Conservation (phyloP, 2,113 vertebrate genomes). For the Tragelaphus strepsiceros region DNA sequence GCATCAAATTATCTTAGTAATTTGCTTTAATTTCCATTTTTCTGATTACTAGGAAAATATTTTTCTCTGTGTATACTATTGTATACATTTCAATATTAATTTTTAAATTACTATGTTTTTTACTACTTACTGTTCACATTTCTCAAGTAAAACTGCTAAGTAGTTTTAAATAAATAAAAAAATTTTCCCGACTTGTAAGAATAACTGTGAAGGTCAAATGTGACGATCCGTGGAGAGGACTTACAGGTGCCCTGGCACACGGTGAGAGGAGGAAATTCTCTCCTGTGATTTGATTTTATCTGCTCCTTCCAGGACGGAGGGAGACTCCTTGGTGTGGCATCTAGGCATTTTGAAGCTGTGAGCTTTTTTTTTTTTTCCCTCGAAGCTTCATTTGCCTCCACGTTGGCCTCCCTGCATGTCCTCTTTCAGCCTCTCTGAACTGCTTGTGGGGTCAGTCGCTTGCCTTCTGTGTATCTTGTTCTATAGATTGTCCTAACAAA, state of each 20-base stretch:
- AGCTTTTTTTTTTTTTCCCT: not conserved
- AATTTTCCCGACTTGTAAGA: no score
- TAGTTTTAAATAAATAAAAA: not conserved
- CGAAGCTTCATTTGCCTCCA: not conserved
- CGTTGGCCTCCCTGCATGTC: not conserved
- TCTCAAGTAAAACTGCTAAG: constrained; percentile 17
- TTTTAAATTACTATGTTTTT: constrained; percentile 9
- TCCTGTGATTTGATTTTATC: not conserved
- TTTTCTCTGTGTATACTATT: not conserved
- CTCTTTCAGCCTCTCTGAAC: not conserved
- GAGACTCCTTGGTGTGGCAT: no score
- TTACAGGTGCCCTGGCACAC: no score
- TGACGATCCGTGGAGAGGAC: not conserved
- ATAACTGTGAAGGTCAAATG: not conserved
- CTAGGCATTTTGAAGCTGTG: not conserved
- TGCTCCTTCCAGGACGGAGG: not conserved
- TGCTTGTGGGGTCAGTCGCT: not conserved
- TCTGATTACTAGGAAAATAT: not conserved
- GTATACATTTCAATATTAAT: not conserved
- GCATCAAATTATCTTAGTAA: not conserved
- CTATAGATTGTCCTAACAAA: not conserved
- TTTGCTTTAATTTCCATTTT: not conserved
- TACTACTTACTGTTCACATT: constrained; percentile 1
- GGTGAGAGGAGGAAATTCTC: not conserved
- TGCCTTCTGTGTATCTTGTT: not conserved